Evolutionary conservation across 2,888 invertebrate species (phyloP), one percentile per base, ranked within the genome.

Genomic region (Proisotoma minuta): DNA sequence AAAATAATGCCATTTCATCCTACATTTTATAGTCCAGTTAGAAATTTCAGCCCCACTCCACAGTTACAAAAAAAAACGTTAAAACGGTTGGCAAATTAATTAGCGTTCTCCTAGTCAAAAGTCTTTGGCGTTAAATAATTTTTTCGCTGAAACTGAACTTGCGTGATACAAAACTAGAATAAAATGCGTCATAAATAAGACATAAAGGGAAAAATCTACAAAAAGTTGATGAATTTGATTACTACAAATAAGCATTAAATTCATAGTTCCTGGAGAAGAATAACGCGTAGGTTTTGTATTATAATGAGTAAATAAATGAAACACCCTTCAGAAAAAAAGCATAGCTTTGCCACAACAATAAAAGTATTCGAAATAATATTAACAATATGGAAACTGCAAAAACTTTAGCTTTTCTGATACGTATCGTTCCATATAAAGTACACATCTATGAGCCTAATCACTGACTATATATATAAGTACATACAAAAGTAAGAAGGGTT

Each of bases 171-270:
- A n/a, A n/a, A n/a, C n/a, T 47, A 43, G 43, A 28, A 47, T 57
- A 43, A 28, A 57, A 20, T 47, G 43, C 28, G 58, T 29, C 50
- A 52, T 59, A 59, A 59, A 59, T 59, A 59, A 51, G 24, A 26
- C 59, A 58, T 58, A 49, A 58, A 58, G 51, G 39, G 50, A 26
- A 59, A 59, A 51, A 40, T 51, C 28, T 40, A 39, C 26, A 59
- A 57, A 50, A 59, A 58, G 29, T n/a, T 34, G 24, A n/a, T 49
- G 49, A 20, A 49, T n/a, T n/a, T n/a, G n/a, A n/a, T n/a, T n/a
- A n/a, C n/a, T n/a, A n/a, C n/a, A n/a, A 49, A 49, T 49, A 49
- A 49, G 5, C 34, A 12, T n/a, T n/a, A n/a, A n/a, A n/a, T n/a
- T n/a, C 15, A 43, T 5, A 43, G 18, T 43, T 43, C 10, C 8